Evolutionary conservation across 2,113 vertebrate species (phyloP).

Genomic region (Paramormyrops kingsleyae): DNA sequence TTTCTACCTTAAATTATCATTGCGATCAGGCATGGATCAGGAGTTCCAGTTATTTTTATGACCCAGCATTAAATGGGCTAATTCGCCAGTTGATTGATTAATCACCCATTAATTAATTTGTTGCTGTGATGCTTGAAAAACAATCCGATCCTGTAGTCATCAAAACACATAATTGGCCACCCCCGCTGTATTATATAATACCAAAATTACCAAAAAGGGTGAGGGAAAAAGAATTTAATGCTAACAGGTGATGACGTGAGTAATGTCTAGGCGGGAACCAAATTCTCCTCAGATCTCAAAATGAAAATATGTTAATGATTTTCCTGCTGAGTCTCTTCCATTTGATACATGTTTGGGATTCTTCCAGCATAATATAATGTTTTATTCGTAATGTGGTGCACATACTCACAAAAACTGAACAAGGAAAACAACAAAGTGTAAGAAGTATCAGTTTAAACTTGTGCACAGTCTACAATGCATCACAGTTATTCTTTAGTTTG

Average conservation of each 20-base stretch:
- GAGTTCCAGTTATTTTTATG: not conserved
- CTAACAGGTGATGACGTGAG: not conserved
- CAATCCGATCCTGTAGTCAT: not conserved
- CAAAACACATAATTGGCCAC: not conserved
- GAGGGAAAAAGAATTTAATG: not conserved
- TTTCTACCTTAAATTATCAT: not conserved
- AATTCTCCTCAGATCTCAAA: not conserved
- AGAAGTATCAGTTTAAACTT: not conserved
- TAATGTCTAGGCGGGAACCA: not conserved
- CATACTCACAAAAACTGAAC: not conserved
- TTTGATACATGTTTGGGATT: not conserved
- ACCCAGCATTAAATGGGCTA: not conserved
- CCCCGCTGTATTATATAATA: not conserved
- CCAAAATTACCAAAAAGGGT: not conserved
- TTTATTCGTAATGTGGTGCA: not conserved
- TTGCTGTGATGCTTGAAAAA: not conserved
- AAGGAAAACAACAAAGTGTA: not conserved
- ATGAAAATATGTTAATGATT: not conserved
- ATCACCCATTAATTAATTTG: not conserved
- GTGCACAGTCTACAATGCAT: not conserved
- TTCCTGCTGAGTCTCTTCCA: not conserved
- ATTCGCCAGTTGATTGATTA: not conserved
- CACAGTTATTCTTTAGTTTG: not conserved
- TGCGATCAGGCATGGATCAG: not conserved
- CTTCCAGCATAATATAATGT: not conserved